Evolutionary conservation across 2,888 invertebrate genomes (phyloP), one percentile per base, ranked within the genome.

Genomic region (Adelphocoris suturalis): DNA sequence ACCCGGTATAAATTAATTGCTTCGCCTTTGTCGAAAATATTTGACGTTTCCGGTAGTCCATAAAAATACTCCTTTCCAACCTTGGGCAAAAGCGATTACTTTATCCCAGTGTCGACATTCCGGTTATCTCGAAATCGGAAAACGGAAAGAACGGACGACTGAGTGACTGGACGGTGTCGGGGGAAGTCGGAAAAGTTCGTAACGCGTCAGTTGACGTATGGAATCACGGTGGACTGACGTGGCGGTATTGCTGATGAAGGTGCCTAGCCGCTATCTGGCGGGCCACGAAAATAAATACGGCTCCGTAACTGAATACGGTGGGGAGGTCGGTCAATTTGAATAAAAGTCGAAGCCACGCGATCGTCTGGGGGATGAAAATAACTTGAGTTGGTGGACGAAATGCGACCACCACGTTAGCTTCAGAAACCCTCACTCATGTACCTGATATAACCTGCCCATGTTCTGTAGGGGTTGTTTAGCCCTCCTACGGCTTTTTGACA

Each of bases 251-350:
- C 68, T 68, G 68, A 68, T 23, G 9, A 4, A 4, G 37, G 37
- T 27, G 12, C 19, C 68, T 68, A 68, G 23, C 19, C 23, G 23
- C 68, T 68, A 68, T 68, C 68, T 27, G 68, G 23, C 68, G 46
- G 78, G 46, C 78, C 5, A 46, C 78, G 78, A 78, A 78, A 78
- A 78, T 78, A 78, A 78, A 37, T 78, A 68, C 68, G 23, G 23
- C 23, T 68, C 23, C 68, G 68, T 23, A 23, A n/a, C 57, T 7
- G 23, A 7, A 68, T 23, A 23, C 23, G 68, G 28, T 19, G 2
- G 46, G 46, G 19, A 46, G 28, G 16, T 75, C 19, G 75, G 19
- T 16, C 13, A 78, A 78, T 78, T 78, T 78, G 47, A 78, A 78
- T 78, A 78, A 46, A 37, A 78, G 78, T 47, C 78, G 19, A 78